Evolutionary conservation across 1,140 invertebrate genomes (phyloP).

Genomic region (Drosophila parabipectinata): DNA sequence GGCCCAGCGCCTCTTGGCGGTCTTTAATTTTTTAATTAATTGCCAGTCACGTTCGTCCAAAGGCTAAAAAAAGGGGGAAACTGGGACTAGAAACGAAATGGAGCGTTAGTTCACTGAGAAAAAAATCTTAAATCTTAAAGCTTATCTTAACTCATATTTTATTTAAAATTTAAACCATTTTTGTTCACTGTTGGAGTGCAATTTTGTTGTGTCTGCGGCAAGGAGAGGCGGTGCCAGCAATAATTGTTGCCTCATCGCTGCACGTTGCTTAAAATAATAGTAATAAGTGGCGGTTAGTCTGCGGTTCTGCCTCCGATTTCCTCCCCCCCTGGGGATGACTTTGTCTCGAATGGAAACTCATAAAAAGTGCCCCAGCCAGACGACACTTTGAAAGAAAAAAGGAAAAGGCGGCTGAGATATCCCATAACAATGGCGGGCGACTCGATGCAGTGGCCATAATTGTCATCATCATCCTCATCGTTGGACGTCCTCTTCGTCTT

Average conservation of each 20-base stretch:
- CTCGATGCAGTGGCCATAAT: constrained; percentile 70
- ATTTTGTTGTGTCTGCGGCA: constrained; percentile 27
- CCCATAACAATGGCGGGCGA: constrained; percentile 61
- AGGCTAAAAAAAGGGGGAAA: constrained; percentile 22
- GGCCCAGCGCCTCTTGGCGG: constrained; percentile 26
- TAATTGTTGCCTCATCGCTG: constrained; percentile 78
- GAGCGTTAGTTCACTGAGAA: constrained; percentile 34
- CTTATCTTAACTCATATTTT: neutral
- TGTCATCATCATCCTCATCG: constrained; percentile 64
- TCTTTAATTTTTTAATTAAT: constrained; percentile 82
- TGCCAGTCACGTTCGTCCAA: constrained; percentile 67
- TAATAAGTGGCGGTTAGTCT: constrained; percentile 73
- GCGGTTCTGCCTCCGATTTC: constrained; percentile 34
- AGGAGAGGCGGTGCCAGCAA: constrained; percentile 30
- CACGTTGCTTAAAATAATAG: constrained; percentile 78
- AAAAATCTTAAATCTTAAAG: neutral
- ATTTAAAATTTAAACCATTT: neutral
- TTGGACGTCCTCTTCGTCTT: constrained; percentile 45
- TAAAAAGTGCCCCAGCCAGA: constrained; percentile 64
- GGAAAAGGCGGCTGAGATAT: constrained; percentile 25
- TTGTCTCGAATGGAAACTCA: constrained; percentile 58
- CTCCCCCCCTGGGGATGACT: neutral
- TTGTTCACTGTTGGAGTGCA: neutral
- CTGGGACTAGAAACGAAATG: constrained; percentile 57
- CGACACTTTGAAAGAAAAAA: constrained; percentile 42